A percentile compares a stretch with the other conserved stretches of the same genome.
Evolutionary conservation across 2,797 vertebrate genomes (phyloP).

Genomic region (Lates japonicus): DNA sequence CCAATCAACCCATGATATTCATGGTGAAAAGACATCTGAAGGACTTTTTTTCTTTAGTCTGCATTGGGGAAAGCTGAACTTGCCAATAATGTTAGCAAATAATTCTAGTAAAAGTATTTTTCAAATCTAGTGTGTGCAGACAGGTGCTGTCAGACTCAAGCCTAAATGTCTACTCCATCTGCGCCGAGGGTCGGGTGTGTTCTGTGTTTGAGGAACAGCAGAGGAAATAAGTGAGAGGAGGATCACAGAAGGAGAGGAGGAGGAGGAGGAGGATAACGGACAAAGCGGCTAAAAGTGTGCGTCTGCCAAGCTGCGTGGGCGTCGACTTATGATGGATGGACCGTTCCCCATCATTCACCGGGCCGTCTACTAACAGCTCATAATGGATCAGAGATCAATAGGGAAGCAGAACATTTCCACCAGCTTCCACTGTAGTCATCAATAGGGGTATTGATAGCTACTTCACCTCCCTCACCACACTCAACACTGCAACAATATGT

Average conservation of each 20-base stretch:
- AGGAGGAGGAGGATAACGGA: slow-evolving; percentile 28
- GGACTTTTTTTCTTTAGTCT: not conserved
- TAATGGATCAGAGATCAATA: slow-evolving; percentile 80
- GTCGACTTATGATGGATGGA: slow-evolving; percentile 71
- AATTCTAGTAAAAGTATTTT: slow-evolving; percentile 12
- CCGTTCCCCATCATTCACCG: slow-evolving; percentile 67
- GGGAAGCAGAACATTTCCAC: slow-evolving; percentile 76
- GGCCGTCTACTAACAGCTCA: slow-evolving; percentile 67
- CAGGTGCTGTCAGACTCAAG: slow-evolving; percentile 36
- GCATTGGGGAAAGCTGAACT: not conserved
- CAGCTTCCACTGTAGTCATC: slow-evolving; percentile 70
- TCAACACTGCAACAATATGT: slow-evolving; percentile 63
- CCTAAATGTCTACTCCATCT: slow-evolving; percentile 30
- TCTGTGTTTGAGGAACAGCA: slow-evolving; percentile 45
- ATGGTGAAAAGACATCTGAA: not conserved
- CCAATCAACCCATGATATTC: not conserved
- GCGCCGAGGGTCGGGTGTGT: slow-evolving; percentile 20
- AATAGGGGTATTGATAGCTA: slow-evolving; percentile 75
- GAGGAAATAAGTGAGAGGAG: slow-evolving; percentile 28
- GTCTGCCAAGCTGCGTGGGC: slow-evolving; percentile 48
- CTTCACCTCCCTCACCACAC: slow-evolving; percentile 57
- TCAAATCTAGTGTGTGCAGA: slow-evolving; percentile 20
- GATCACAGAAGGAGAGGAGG: slow-evolving; percentile 37
- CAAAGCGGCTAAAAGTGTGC: slow-evolving; percentile 46
- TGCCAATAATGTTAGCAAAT: slow-evolving; percentile 4